These are phyloP conservation scores for Heterotis niloticus DNA, from an alignment of 2,113 vertebrate species.

Conservation along the genomic window DNA sequence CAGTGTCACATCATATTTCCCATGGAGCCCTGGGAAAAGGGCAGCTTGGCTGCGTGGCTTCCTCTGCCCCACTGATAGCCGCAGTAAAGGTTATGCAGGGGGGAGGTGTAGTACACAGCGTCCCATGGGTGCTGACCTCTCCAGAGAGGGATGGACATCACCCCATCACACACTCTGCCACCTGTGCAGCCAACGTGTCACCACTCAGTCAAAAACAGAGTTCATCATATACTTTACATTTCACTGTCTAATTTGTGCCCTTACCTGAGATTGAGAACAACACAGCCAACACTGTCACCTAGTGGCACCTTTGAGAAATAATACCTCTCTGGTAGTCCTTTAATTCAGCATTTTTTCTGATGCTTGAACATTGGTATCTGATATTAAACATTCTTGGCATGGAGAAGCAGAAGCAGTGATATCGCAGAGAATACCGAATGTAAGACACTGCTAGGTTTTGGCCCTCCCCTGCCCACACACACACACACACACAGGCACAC, in stretches of 20 bases:
- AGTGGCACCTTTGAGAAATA: slow-evolving; percentile 37
- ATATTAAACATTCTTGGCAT: too few species aligned
- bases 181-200: too few species aligned
- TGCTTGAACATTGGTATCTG: too few species aligned
- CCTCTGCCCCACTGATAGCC: slow-evolving; percentile 47
- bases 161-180: too few species aligned
- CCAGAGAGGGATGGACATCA: background rate
- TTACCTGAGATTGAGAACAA: background rate
- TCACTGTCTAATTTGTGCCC: background rate
- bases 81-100: slow-evolving; percentile 28
- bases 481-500: too few species aligned
- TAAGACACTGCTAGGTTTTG: too few species aligned
- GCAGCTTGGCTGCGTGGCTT: slow-evolving; percentile 51
- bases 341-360: too few species aligned
- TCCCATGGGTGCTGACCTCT: background rate
- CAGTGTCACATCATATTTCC: slow-evolving; percentile 64
- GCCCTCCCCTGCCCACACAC: too few species aligned
- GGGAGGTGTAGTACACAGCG: slow-evolving; percentile 15
- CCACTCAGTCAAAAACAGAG: too few species aligned
- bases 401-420: too few species aligned
- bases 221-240: too few species aligned
- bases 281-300: slow-evolving; percentile 56
- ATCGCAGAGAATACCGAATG: too few species aligned
- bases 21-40: slow-evolving; percentile 55
- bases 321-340: background rate